Evolutionary conservation across 1,140 invertebrate genomes (phyloP), one percentile per base, ranked within the genome.

Genomic region (Plodia interpunctella): DNA sequence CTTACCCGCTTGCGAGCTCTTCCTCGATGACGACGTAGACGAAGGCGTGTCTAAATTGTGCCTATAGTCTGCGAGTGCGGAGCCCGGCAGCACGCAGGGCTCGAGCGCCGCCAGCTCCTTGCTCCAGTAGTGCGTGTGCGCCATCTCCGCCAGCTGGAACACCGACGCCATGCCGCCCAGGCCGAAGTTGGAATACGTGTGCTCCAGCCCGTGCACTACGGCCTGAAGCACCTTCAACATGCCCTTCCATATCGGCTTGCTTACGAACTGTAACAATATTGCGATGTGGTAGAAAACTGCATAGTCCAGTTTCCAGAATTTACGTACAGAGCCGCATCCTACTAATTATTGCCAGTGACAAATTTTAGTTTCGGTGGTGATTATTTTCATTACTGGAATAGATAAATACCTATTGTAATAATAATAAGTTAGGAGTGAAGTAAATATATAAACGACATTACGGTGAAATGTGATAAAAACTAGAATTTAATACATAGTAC

Each of bases 121-220:
- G 54, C 95, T 95, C 97, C 98, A 99, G 82, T 97, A 99, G 88
- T 99, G 98, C 0, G 98, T 99, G 87, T 99, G 98, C 1, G 98
- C 97, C 78, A 99, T 98, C 92, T 99, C 98, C 65, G 99, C 94
- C 51, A 99, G 91, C 88, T 98, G 97, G 85, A 98, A 98, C 11
- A 97, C 96, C 2, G 97, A 98, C 0, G 98, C 98, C 95, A 99
- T 98, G 19, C 99, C 99, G 56, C 98, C 98, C 0, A 98, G 91
- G 0, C 98, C 97, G 75, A 97, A 97, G 91, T 98, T 99, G 17
- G 94, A 92, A 80, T 96, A 99, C 0, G 97, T 98, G 61, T 95
- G 93, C 80, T 98, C 97, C 57, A 99, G 90, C 9, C 99, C 99
- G 74, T 94, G 93, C 18, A 97, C 93, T 20, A 98, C 94, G 9